Conservation (phyloP, 2,797 vertebrate species). For the Varecia variegata region DNA sequence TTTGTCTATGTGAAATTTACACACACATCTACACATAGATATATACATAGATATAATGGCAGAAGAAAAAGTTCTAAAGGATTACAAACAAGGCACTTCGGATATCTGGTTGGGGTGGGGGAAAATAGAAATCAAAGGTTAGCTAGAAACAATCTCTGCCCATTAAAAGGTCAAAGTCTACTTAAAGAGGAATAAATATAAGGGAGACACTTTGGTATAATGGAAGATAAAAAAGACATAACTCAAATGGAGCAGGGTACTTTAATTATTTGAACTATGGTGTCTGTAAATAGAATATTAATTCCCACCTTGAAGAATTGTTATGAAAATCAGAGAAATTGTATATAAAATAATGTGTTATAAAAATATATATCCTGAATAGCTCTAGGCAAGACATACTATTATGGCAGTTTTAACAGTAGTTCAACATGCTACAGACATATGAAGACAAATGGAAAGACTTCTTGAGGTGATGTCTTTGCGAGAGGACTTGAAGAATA, state of each 20-base stretch:
- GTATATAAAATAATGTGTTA: background rate
- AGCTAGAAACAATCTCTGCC: background rate
- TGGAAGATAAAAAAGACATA: background rate
- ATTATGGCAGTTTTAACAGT: background rate
- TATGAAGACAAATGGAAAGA: background rate
- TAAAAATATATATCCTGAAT: background rate
- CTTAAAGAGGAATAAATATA: background rate
- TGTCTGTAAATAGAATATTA: background rate
- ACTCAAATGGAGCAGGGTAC: background rate
- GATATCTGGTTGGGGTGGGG: background rate
- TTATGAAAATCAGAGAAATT: background rate
- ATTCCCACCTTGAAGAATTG: background rate
- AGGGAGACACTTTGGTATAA: background rate
- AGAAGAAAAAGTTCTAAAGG: background rate
- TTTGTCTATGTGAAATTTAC: background rate
- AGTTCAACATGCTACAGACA: background rate
- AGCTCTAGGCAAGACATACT: background rate
- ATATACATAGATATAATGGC: background rate
- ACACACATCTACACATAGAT: background rate
- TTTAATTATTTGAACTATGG: background rate
- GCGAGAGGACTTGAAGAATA: background rate
- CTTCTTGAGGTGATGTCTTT: background rate
- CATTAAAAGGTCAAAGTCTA: background rate
- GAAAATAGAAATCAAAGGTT: background rate
- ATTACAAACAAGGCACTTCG: background rate